Conservation (phyloP, 2,888 invertebrate genomes). For the Falcaria lacertinaria region DNA sequence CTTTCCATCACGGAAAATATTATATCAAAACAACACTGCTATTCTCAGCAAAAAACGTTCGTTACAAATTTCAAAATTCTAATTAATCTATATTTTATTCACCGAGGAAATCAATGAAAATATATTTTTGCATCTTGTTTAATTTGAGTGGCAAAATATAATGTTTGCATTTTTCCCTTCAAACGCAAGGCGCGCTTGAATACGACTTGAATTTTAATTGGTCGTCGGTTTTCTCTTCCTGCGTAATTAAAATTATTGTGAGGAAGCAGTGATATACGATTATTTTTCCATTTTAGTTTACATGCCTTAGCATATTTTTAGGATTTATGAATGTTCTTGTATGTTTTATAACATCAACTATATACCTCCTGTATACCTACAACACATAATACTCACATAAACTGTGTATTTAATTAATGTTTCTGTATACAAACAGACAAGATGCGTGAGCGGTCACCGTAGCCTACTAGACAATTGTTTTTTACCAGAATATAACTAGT, state of each 20-base stretch:
- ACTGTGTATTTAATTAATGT: too few relatives aligned
- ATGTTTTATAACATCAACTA: too few relatives aligned
- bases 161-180: neutral
- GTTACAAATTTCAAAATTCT: neutral
- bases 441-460: too few relatives aligned
- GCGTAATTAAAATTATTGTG: neutral
- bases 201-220: neutral
- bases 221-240: neutral
- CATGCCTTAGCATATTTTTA: neutral
- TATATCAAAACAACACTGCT: too few relatives aligned
- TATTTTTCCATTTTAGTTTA: neutral
- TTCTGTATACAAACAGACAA: too few relatives aligned
- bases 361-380: too few relatives aligned
- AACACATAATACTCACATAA: too few relatives aligned
- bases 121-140: neutral
- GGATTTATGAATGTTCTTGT: too few relatives aligned
- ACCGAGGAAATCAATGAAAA: neutral
- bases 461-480: too few relatives aligned
- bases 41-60: neutral
- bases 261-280: neutral
- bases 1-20: too few relatives aligned
- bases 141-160: neutral
- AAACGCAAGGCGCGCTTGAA: neutral
- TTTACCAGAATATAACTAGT: too few relatives aligned
- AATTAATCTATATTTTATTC: neutral